Base-by-base conservation (phyloP, 2,113 vertebrate species). In the Macquaria ambigua region DNA sequence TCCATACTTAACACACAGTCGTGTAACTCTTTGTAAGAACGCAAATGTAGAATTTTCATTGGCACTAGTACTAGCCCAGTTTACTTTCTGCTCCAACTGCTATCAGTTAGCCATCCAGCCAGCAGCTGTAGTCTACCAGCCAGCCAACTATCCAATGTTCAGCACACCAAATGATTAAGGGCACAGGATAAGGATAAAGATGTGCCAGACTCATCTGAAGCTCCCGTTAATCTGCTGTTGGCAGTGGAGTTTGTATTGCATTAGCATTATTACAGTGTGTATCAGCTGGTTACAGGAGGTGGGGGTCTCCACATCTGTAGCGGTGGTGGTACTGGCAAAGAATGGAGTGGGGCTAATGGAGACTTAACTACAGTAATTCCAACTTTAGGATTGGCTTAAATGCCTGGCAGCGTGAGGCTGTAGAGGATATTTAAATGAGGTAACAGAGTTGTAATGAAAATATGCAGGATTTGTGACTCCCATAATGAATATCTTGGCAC, bases 141-240 rank as follows among this genome's bases (percentile, higher is more conserved):
- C 66, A 31, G 34, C 81, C 39, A 64, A 48, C 74, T 58, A 55
- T 56, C 72, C 41, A 55, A n/a, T 21, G 52, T 78, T 71, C 34
- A 69, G 72, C 75, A 23, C 21, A 66, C 16, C 61, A 31, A 62
- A 85, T 90, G 74, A 90, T 88, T 87, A 77, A 85, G 74, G 86
- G 77, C 77, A 82, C 39, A 37, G 64, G 59, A 79, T 82, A 74
- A 83, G 68, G 77, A 86, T 87, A 84, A 80, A 84, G 73, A 88
- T 56, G 70, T 73, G 48, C 56, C 70, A 75, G 59, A 69, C 43
- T 82, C 79, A 88, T 88, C 82, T 71, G 81, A 81, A 71, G 82
- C 71, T 52, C 25, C 63, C 3, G 68, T 72, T 90, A 91, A 93
- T 87, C 87, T 87, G 77, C 77, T 77, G 79, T 50, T 87, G 79